A percentile compares a stretch with the other conserved stretches of the same genome.
These are phyloP conservation scores for Sinodicranocentrus sp. DNA, from an alignment of 2,888 invertebrate genomes.

Conservation along the genomic window DNA sequence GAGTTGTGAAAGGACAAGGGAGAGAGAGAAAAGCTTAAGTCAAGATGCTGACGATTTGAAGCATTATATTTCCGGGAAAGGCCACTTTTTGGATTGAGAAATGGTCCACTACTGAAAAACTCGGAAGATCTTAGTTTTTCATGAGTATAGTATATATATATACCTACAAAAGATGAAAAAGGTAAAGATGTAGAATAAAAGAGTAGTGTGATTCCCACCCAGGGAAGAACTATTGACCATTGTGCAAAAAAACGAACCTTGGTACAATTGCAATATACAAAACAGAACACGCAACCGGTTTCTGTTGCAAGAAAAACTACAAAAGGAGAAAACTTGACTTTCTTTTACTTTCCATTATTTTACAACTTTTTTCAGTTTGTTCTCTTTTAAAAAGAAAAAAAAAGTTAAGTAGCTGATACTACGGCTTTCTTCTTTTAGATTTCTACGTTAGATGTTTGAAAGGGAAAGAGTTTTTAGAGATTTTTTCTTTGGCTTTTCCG, in stretches of 20 bases:
- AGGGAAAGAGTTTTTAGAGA: no score
- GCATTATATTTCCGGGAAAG: constrained; percentile 74
- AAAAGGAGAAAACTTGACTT: constrained; percentile 5
- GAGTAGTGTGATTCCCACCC: background rate
- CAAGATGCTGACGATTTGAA: constrained; percentile 73
- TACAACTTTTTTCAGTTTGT: background rate
- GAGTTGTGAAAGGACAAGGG: background rate
- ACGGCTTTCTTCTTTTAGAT: no score
- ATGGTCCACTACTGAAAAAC: background rate
- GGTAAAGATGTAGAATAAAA: background rate
- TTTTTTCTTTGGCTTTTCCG: no score
- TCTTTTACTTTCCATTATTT: constrained; percentile 14
- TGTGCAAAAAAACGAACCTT: background rate
- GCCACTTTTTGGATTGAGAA: constrained; percentile 73
- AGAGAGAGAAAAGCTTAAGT: constrained; percentile 39
- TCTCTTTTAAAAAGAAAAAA: background rate
- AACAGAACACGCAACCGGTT: background rate
- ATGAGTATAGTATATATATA: no score
- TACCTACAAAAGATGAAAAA: constrained; percentile 1
- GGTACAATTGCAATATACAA: background rate
- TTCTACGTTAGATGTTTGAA: no score
- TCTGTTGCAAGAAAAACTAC: background rate
- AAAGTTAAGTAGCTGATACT: constrained; percentile 14
- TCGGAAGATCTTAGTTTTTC: background rate
- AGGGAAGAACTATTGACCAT: background rate